A percentile compares a stretch with the other conserved stretches of the same genome.
phyloP scores from a whole-genome alignment of 2,797 vertebrate species.

The Cyclura pinguis region DNA sequence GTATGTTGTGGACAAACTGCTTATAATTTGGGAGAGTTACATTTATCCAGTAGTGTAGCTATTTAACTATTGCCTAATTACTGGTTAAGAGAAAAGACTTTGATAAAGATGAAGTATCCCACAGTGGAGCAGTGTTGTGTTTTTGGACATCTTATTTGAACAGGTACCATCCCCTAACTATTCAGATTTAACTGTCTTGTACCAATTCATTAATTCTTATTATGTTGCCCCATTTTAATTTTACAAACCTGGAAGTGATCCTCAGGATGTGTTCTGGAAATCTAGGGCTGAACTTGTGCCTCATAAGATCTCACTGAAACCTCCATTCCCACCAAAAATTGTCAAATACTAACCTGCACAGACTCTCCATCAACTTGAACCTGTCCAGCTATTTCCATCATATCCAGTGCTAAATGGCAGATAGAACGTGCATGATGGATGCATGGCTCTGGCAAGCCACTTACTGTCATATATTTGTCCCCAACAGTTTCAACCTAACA shows the following conservation, averaged over 20 bases:
- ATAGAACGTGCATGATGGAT: slow-evolving; percentile 97
- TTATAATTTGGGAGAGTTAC: neutral
- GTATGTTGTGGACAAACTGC: neutral
- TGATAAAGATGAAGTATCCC: neutral
- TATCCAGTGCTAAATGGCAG: slow-evolving; percentile 95
- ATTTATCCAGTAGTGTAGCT: neutral
- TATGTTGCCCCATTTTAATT: neutral
- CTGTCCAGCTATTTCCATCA: slow-evolving; percentile 98
- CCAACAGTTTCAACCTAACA: slow-evolving; percentile 98
- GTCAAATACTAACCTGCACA: slow-evolving; percentile 87
- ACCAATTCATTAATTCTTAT: neutral
- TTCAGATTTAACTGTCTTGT: neutral
- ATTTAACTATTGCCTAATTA: neutral
- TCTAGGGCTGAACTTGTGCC: neutral
- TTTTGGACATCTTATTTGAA: neutral
- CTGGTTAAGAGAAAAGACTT: neutral
- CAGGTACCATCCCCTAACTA: no score
- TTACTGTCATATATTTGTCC: slow-evolving; percentile 99
- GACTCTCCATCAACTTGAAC: slow-evolving; percentile 96
- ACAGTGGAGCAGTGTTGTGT: neutral
- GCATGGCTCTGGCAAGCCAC: slow-evolving; percentile 96
- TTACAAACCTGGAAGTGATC: neutral
- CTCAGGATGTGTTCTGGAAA: neutral
- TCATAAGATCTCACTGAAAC: neutral
- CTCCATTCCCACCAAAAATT: neutral